phyloP scores from a whole-genome alignment of 2,797 vertebrate genomes.

The Sebastiscus albofasciatus region DNA sequence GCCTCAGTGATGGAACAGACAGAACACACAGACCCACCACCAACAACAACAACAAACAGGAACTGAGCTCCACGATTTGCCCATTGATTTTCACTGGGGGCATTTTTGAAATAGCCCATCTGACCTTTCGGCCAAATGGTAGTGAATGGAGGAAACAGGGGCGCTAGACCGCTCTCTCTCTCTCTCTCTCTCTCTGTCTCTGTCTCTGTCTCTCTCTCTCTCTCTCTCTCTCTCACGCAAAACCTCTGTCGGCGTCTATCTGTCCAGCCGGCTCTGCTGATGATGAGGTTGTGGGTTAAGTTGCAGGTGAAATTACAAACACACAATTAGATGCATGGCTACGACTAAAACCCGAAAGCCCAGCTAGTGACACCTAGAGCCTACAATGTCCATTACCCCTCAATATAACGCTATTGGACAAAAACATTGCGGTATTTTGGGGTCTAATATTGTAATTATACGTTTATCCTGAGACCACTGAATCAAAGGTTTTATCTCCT shows the following conservation, averaged over 20 bases:
- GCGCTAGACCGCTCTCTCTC: slow-evolving; percentile 42
- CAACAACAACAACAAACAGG: slow-evolving; percentile 74
- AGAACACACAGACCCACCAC: slow-evolving; percentile 56
- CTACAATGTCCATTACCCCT: not conserved
- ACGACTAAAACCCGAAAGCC: not conserved
- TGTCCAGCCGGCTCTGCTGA: slow-evolving; percentile 25
- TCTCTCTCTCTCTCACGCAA: slow-evolving; percentile 38
- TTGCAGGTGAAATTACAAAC: slow-evolving; percentile 21
- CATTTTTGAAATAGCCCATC: slow-evolving; percentile 85
- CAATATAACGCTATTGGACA: not conserved
- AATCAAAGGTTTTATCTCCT: not conserved
- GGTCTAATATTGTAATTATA: not conserved
- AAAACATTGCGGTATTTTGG: not conserved
- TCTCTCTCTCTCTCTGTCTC: too few relatives aligned
- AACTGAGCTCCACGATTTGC: slow-evolving; percentile 80
- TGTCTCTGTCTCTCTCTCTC: not conserved
- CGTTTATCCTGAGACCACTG: not conserved
- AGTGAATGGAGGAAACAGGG: slow-evolving; percentile 76
- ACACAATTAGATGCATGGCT: slow-evolving; percentile 14
- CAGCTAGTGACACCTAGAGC: slow-evolving; percentile 1
- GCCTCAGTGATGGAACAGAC: slow-evolving; percentile 66
- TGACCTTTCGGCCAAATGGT: slow-evolving; percentile 84
- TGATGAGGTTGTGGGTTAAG: slow-evolving; percentile 21
- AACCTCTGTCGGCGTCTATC: slow-evolving; percentile 38
- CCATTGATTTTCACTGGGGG: slow-evolving; percentile 86